Evolutionary conservation across 2,888 invertebrate species (phyloP), one percentile per base, ranked within the genome.

Genomic region (Acleris holmiana): DNA sequence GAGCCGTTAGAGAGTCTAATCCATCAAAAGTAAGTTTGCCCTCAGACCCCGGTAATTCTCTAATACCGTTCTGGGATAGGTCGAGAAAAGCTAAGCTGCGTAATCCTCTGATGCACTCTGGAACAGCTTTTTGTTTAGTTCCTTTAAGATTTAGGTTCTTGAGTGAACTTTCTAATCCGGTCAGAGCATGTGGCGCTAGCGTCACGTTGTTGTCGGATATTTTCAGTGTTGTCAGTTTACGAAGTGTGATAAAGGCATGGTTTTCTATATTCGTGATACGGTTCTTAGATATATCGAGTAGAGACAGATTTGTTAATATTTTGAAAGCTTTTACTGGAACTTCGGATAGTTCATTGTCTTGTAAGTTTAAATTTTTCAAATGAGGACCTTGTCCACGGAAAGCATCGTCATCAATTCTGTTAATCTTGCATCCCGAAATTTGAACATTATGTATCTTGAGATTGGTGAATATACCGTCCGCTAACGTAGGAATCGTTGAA

Each of bases 101-200:
- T 40, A 98, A 91, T 6, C 96, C 96, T 68, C 95, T 92, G 19
- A 98, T 95, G 53, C 97, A 95, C 72, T 95, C 95, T 0, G 98
- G 98, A 13, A 98, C 94, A 57, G 93, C 91, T 74, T 96, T 96
- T 82, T 97, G 97, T 61, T 95, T 93, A 0, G 97, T 97, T 35
- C 97, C 97, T 91, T 98, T 98, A 41, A 98, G 89, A 83, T 98
- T 98, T 54, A 98, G 91, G 86, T 98, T 98, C 87, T 98, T 98
- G 49, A 98, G 89, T 13, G 95, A 95, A 63, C 91, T 94, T 77
- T 98, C 97, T 66, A 98, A 89, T 2, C 98, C 98, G n/a, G 93
- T 90, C 62, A 98, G 95, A 4, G 97, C 95, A 55, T 93, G 94
- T 0, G 94, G 76, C 3, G 95, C 93, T 69, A 98, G 82, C 4